Base-by-base conservation (phyloP, 2,113 vertebrate genomes). In the Megaleporinus macrocephalus region DNA sequence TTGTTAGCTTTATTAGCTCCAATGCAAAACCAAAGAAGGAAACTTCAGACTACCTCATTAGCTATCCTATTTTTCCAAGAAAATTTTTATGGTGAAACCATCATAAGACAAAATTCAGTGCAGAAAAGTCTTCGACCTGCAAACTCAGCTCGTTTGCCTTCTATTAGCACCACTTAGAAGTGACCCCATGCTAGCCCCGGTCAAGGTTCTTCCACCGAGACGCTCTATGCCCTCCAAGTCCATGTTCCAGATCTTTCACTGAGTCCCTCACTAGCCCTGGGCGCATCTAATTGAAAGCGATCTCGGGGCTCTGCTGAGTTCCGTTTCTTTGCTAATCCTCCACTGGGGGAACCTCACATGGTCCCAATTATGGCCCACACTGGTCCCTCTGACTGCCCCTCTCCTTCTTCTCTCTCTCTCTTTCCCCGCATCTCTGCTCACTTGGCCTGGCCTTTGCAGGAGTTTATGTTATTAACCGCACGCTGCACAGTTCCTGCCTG, bases 261-360 rank as follows among this genome's bases (percentile, higher is more conserved):
- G 87, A 90, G 94, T 95, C 93, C 94, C 94, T 93, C 93, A 41
- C 90, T 91, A 88, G 95, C 96, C 97, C 95, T 94, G 95, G 96
- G 97, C 96, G 95, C 97, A 93, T 96, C 97, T 98, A 99, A 98
- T 99, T 98, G 97, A 97, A 98, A 97, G 96, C 95, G 95, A 98
- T 98, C 96, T 97, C 91, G 90, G 91, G 92, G 86, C 89, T 93
- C 78, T 95, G 96, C 95, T 94, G 94, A 96, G 96, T 96, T 96
- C 96, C 95, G 97, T 96, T 96, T 96, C 96, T 96, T 95, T 92
- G 90, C 88, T 94, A 94, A 95, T 94, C 93, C 96, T 97, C 95
- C 95, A 94, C 94, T 95, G 93, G 95, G 95, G 95, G 94, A 96
- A 93, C 92, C 94, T 95, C 98, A 98, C 96, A 97, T 99, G 98